A percentile compares a stretch with the other conserved stretches of the same genome.
Evolutionary conservation across 2,888 invertebrate genomes (phyloP).

Genomic region (Temnothorax unifasciatus): DNA sequence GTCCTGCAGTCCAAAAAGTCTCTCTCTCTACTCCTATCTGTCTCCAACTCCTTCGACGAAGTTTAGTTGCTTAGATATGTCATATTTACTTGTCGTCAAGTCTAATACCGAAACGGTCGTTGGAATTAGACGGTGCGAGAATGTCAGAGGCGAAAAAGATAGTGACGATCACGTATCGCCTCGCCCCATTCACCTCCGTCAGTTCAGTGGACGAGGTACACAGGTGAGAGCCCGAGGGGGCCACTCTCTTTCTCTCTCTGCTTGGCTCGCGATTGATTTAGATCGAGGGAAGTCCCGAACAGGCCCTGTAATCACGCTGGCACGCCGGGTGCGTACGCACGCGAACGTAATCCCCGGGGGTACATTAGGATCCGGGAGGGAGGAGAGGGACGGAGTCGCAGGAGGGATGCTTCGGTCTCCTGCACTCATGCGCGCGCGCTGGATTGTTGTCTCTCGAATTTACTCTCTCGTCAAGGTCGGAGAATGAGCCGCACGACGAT

Average conservation of each 20-base stretch:
- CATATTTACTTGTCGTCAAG: not conserved
- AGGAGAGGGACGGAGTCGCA: not conserved
- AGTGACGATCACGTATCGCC: not conserved
- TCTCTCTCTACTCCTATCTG: not conserved
- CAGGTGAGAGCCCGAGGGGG: conserved; percentile 62
- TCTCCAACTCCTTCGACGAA: not conserved
- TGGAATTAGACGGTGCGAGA: not conserved
- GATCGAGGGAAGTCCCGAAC: conserved; percentile 74
- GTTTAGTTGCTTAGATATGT: not conserved
- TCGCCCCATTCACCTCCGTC: conserved; percentile 59
- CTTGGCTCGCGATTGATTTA: conserved; percentile 79
- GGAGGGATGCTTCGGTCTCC: not conserved
- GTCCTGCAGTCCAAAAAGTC: not conserved
- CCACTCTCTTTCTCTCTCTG: conserved; percentile 29
- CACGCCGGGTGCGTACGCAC: conserved; percentile 79
- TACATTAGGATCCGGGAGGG: conserved; percentile 54
- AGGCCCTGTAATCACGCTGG: conserved; percentile 81
- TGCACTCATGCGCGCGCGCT: not conserved
- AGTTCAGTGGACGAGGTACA: conserved; percentile 27
- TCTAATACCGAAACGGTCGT: not conserved
- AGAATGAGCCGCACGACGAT: not conserved
- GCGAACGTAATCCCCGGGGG: conserved; percentile 76
- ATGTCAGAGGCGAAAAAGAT: not conserved
- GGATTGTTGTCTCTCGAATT: conserved; percentile 5
- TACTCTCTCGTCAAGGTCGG: not conserved